phyloP scores from a whole-genome alignment of 2,113 vertebrate genomes.

The Saccopteryx leptura region DNA sequence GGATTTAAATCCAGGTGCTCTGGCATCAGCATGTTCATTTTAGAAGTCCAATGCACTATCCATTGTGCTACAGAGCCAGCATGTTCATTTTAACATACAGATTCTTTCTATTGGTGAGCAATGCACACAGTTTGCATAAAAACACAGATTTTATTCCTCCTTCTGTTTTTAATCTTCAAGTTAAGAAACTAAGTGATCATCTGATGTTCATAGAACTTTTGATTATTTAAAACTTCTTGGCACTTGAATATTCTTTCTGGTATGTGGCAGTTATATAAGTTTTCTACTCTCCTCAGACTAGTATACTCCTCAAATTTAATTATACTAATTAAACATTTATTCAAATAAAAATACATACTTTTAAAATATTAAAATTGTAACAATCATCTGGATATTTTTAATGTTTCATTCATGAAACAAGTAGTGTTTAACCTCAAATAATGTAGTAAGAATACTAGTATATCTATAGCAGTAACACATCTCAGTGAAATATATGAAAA shows the following conservation, averaged over 20 bases:
- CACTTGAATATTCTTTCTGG: neutral
- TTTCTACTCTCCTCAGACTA: neutral
- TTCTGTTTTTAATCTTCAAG: neutral
- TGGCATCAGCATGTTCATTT: neutral
- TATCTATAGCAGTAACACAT: neutral
- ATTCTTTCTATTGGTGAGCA: neutral
- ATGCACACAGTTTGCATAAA: neutral
- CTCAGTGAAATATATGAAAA: neutral
- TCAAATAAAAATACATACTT: neutral
- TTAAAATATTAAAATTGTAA: neutral
- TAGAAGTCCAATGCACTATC: neutral
- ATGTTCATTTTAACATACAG: neutral
- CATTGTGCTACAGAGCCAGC: neutral
- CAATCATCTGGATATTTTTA: neutral
- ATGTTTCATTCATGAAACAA: neutral
- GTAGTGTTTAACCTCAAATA: neutral
- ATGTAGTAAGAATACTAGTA: neutral
- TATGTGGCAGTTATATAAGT: neutral
- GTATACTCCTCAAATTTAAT: neutral
- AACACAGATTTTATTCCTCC: neutral
- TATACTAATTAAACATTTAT: neutral
- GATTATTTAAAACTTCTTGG: neutral
- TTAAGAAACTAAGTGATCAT: neutral
- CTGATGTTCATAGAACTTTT: neutral
- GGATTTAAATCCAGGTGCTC: neutral